Evolutionary conservation across 1,140 invertebrate genomes (phyloP).

Genomic region (Caenorhabditis briggsae): DNA sequence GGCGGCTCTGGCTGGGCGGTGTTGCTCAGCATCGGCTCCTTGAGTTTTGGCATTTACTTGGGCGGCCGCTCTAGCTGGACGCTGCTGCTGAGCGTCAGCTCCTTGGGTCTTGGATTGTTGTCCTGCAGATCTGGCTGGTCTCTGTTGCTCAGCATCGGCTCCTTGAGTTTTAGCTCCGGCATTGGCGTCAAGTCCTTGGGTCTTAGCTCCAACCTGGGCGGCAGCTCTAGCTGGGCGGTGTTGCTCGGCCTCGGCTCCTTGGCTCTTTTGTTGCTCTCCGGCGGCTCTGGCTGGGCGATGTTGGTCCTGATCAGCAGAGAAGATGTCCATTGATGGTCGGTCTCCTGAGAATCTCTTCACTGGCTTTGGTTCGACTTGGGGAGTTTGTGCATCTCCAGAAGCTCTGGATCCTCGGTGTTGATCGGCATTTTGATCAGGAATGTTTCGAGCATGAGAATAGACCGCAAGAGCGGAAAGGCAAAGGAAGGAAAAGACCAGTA

Average conservation of each 20-base stretch:
- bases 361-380: conserved; percentile 1
- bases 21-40: neutral
- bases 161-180: neutral
- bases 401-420: conserved; percentile 23
- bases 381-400: neutral
- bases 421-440: neutral
- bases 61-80: too few relatives aligned
- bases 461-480: conserved; percentile 3
- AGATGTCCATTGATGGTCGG: neutral
- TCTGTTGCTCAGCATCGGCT: neutral
- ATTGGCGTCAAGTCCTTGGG: neutral
- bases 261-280: neutral
- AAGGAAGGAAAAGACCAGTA: conserved; percentile 26
- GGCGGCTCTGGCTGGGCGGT: neutral
- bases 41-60: neutral
- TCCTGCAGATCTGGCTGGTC: neutral
- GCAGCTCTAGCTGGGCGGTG: neutral
- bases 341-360: conserved; percentile 3
- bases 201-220: neutral
- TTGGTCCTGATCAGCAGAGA: neutral
- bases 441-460: neutral
- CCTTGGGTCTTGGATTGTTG: neutral
- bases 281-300: neutral
- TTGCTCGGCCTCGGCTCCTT: conserved; percentile 1
- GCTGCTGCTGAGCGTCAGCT: neutral